These are phyloP conservation scores for Pammene aurita DNA, from an alignment of 2,888 invertebrate genomes.

Conservation along the genomic window DNA sequence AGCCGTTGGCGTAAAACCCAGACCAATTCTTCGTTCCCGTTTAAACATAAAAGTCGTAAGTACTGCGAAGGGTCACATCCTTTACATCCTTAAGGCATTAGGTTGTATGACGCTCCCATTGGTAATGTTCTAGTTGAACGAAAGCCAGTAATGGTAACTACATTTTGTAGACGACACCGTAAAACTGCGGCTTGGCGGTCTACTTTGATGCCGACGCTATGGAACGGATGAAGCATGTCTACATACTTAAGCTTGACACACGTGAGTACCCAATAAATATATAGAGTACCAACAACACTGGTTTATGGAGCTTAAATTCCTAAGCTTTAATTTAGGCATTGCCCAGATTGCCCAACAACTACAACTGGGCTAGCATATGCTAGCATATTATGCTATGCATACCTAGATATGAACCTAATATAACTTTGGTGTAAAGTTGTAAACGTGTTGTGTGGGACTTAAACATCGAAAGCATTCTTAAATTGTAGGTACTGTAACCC, in stretches of 20 bases:
- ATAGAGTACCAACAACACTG: neutral
- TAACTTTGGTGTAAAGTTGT: too few relatives aligned
- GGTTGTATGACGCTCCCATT: neutral
- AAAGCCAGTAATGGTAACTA: constrained; percentile 15
- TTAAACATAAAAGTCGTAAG: neutral
- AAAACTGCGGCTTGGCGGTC: constrained; percentile 26
- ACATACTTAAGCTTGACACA: neutral
- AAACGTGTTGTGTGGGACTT: too few relatives aligned
- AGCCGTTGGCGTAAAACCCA: constrained; percentile 18
- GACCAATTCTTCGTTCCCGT: constrained; percentile 8
- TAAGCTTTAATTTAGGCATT: constrained; percentile 7
- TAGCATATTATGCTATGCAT: too few relatives aligned
- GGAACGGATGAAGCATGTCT: constrained; percentile 27
- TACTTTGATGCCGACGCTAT: constrained; percentile 22
- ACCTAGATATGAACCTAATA: too few relatives aligned
- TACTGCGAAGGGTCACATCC: neutral
- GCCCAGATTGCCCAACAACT: neutral
- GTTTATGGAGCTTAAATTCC: neutral
- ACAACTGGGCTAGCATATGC: neutral
- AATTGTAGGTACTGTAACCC: constrained; percentile 45
- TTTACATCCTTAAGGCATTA: neutral
- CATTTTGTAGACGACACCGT: constrained; percentile 25
- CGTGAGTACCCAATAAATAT: constrained; percentile 8
- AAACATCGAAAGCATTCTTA: neutral
- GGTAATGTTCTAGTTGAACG: constrained; percentile 9